Conservation (phyloP, 2,113 vertebrate genomes). For the Pyrgilauda ruficollis region DNA sequence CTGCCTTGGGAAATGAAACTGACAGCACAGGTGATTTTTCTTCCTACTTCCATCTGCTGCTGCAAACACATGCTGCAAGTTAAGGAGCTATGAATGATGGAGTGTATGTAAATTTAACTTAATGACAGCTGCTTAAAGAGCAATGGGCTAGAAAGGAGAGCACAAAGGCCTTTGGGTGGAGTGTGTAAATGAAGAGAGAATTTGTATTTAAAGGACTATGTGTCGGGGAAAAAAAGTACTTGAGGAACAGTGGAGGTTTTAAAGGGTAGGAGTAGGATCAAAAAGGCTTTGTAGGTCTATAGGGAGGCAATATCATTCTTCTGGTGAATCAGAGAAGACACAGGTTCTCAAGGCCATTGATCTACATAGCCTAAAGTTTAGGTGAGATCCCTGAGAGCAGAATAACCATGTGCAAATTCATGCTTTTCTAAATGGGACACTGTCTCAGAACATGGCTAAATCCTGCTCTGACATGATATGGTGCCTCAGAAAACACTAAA, state of each 20-base stretch:
- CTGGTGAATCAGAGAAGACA: not conserved
- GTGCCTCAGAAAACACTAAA: not conserved
- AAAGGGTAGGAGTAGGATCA: not conserved
- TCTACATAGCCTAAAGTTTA: not conserved
- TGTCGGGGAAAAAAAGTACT: not conserved
- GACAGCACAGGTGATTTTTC: slow-evolving; percentile 18
- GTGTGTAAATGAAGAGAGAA: not conserved
- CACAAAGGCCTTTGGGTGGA: not conserved
- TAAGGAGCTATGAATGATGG: slow-evolving; percentile 35
- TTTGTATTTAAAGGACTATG: not conserved
- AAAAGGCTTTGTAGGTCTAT: not conserved
- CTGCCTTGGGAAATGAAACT: slow-evolving; percentile 20
- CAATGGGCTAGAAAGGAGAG: not conserved
- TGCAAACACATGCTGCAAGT: slow-evolving; percentile 1
- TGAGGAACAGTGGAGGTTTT: not conserved
- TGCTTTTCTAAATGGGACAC: not conserved
- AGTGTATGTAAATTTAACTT: not conserved
- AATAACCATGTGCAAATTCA: not conserved
- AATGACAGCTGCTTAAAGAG: slow-evolving; percentile 20
- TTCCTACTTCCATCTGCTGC: slow-evolving; percentile 38
- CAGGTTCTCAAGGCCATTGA: not conserved
- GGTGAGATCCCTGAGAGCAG: not conserved
- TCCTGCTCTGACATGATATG: not conserved
- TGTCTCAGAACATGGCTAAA: not conserved
- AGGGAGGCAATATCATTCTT: not conserved